phyloP scores from a whole-genome alignment of 2,113 vertebrate genomes.

The cat (Felis catus) region DNA sequence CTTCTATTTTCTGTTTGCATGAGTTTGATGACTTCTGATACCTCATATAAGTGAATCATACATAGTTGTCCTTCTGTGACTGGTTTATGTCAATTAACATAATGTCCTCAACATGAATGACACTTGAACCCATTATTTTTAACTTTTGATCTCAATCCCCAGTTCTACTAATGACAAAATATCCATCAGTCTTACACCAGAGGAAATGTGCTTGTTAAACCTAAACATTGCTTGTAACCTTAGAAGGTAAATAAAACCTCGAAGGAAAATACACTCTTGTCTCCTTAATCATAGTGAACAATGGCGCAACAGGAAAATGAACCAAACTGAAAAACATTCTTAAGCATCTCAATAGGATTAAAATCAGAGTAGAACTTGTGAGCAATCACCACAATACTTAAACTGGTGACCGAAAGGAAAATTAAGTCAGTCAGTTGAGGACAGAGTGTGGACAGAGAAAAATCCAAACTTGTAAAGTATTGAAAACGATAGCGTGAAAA shows the following conservation, averaged over 20 bases:
- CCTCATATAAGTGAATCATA: not conserved
- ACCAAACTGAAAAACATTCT: not conserved
- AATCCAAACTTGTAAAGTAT: not conserved
- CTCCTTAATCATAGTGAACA: not conserved
- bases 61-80: not conserved
- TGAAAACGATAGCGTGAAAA: not conserved
- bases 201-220: not conserved
- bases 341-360: not conserved
- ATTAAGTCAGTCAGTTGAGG: not conserved
- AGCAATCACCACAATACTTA: not conserved
- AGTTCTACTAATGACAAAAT: not conserved
- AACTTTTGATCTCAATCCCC: not conserved
- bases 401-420: not conserved
- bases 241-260: not conserved
- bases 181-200: not conserved
- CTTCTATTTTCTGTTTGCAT: not conserved
- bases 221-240: not conserved
- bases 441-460: not conserved
- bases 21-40: not conserved
- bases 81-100: not conserved
- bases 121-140: not conserved
- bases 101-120: not conserved
- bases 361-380: not conserved
- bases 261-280: not conserved
- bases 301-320: not conserved